phyloP scores from a whole-genome alignment of 1,140 invertebrate genomes.

The Diorhabda elongata region DNA sequence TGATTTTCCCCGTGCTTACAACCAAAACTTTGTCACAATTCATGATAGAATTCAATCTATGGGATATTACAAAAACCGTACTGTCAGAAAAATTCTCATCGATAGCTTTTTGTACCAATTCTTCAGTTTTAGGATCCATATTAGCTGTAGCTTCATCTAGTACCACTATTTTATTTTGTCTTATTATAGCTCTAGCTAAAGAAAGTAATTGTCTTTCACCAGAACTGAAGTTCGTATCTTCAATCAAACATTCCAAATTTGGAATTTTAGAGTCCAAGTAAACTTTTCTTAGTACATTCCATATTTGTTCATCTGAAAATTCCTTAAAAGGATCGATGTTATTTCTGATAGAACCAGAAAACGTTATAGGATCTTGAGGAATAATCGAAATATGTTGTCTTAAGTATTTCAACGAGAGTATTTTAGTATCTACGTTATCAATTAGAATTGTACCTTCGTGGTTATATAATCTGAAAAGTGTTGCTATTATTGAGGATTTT shows the following conservation, averaged over 20 bases:
- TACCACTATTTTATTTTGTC: slow-evolving; percentile 71
- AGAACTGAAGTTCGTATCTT: slow-evolving; percentile 57
- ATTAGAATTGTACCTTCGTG: slow-evolving; percentile 55
- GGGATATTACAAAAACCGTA: slow-evolving; percentile 79
- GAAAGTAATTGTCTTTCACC: slow-evolving; percentile 78
- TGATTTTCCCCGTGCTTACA: slow-evolving; percentile 60
- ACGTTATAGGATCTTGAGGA: slow-evolving; percentile 83
- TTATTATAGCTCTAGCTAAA: slow-evolving; percentile 69
- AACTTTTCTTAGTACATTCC: slow-evolving; percentile 41
- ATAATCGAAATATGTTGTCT: slow-evolving; percentile 76
- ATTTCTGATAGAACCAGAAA: slow-evolving; percentile 55
- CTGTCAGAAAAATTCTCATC: slow-evolving; percentile 65
- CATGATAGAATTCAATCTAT: slow-evolving; percentile 78
- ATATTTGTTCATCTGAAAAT: slow-evolving; percentile 49
- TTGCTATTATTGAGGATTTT: slow-evolving; percentile 76
- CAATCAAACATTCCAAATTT: slow-evolving; percentile 17
- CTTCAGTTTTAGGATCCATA: slow-evolving; percentile 67
- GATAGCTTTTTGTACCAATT: slow-evolving; percentile 63
- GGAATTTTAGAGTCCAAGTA: slow-evolving; percentile 33
- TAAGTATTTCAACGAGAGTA: slow-evolving; percentile 66
- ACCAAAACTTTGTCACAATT: slow-evolving; percentile 72
- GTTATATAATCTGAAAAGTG: slow-evolving; percentile 61
- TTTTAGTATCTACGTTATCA: slow-evolving; percentile 56
- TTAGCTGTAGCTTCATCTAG: slow-evolving; percentile 73
- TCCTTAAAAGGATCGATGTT: slow-evolving; percentile 27